Base-by-base conservation (phyloP, 37 sponge, comb jelly and placozoan genomes). In the Aphrocallistes beatrix region DNA sequence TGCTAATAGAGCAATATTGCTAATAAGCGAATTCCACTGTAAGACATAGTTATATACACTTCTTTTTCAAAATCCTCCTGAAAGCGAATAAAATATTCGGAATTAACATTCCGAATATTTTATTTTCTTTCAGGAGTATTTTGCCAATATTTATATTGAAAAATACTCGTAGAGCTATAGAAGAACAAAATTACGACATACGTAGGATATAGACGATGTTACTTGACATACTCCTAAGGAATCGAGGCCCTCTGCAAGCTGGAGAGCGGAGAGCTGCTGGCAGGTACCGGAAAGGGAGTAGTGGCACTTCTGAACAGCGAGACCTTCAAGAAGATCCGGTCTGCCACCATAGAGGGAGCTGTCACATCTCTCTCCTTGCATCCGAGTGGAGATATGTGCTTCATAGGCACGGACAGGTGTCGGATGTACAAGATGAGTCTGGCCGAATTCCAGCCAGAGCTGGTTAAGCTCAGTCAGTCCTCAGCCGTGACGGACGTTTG, bases 281-380 rank as follows among this genome's bases (percentile, higher is more conserved):
- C 92, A 0, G 94, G 93, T n/a, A 89, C 95, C 9, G 99, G 99
- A 0, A 90, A 92, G 82, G 99, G 99, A n/a, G 86, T 45, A n/a
- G 91, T 98, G 16, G 91, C 86, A 1, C 88, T 84, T 13, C 23
- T 94, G 1, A 86, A 86, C 23, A 84, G 85, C 1, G 85, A 81
- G 25, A 82, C 84, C 0, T 90, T 89, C 87, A 87, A 87, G 60
- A 82, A 85, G 30, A 47, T 85, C 37, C 87, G 86, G 87, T 91
- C 51, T 86, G 86, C 81, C 36, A 84, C 87, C 39, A 87, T 94
- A 39, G 85, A 81, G 36, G 97, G 97, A 0, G 83, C 82, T 13
- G 87, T 94, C 23, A 94, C 94, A 0, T 91, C 96, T 32, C 37
- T 98, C 17, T 85, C 96, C 0, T 75, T 93, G 30, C 89, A 90